These are phyloP conservation scores for Climacteris rufus DNA, from an alignment of 2,113 vertebrate genomes.

Conservation along the genomic window DNA sequence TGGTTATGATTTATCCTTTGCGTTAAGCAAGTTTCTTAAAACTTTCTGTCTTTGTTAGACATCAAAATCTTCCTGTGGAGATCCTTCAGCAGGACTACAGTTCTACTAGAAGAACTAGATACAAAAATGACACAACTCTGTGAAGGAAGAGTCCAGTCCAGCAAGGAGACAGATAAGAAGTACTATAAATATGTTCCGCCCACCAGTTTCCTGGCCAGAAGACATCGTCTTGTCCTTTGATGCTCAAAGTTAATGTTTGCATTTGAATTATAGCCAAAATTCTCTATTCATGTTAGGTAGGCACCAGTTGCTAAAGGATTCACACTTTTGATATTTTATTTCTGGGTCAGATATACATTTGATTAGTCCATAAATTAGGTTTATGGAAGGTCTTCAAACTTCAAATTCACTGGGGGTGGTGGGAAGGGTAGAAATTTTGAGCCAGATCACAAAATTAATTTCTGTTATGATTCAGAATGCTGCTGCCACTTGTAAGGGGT, in stretches of 20 bases:
- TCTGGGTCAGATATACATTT: not conserved
- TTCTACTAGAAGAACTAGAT: not conserved
- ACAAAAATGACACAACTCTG: not conserved
- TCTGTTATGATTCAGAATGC: not conserved
- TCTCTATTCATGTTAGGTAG: not conserved
- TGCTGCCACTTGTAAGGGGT: not conserved
- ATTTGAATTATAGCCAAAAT: not conserved
- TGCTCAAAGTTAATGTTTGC: not conserved
- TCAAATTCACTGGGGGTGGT: not conserved
- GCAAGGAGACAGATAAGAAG: not conserved
- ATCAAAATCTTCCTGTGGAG: not conserved
- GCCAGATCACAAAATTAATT: not conserved
- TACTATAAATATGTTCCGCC: not conserved
- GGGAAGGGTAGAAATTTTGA: not conserved
- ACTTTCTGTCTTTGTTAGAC: not conserved
- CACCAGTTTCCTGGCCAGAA: not conserved
- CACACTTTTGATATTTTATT: not conserved
- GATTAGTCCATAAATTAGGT: constrained; percentile 5
- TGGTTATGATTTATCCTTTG: not conserved
- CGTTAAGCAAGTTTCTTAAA: not conserved
- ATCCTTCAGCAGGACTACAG: not conserved
- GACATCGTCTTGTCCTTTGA: not conserved
- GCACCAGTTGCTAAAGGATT: not conserved
- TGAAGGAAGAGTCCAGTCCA: not conserved
- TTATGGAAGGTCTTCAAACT: not conserved